Evolutionary conservation across 1,140 invertebrate genomes (phyloP).

Genomic region (Neodiprion lecontei): DNA sequence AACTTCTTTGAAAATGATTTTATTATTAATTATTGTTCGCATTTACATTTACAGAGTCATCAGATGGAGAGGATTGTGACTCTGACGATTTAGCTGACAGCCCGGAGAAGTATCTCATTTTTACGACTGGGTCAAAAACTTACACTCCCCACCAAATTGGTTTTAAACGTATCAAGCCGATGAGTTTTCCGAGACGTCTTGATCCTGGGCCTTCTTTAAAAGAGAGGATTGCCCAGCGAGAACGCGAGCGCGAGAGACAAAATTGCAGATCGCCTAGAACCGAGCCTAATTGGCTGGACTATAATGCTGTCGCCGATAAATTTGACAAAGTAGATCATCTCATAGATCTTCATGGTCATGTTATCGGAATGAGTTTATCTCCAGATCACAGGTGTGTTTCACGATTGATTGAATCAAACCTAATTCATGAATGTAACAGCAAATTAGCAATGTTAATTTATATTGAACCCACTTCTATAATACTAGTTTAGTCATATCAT

Average conservation of each 20-base stretch:
- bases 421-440: background rate
- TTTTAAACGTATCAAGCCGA: conserved; percentile 80
- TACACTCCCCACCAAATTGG: conserved; percentile 90
- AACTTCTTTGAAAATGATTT: conserved; percentile 3
- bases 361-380: conserved; percentile 88
- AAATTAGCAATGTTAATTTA: too few relatives aligned
- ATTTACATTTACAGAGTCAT: conserved; percentile 40
- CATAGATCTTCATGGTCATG: conserved; percentile 88
- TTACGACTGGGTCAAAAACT: conserved; percentile 84
- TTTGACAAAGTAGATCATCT: conserved; percentile 84
- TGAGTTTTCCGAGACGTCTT: conserved; percentile 74
- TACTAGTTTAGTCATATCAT: background rate
- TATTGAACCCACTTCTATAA: background rate
- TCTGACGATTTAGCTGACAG: conserved; percentile 62
- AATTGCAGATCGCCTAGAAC: conserved; percentile 57
- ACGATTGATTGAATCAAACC: background rate
- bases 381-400: conserved; percentile 78
- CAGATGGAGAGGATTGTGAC: conserved; percentile 58
- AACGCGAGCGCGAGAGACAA: conserved; percentile 62
- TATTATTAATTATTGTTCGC: conserved; percentile 13
- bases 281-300: conserved; percentile 75
- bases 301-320: conserved; percentile 71
- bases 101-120: conserved; percentile 82
- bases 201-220: conserved; percentile 73
- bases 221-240: conserved; percentile 69